These are phyloP conservation scores for Hippolais icterina DNA, from an alignment of 2,113 vertebrate species.

Conservation along the genomic window DNA sequence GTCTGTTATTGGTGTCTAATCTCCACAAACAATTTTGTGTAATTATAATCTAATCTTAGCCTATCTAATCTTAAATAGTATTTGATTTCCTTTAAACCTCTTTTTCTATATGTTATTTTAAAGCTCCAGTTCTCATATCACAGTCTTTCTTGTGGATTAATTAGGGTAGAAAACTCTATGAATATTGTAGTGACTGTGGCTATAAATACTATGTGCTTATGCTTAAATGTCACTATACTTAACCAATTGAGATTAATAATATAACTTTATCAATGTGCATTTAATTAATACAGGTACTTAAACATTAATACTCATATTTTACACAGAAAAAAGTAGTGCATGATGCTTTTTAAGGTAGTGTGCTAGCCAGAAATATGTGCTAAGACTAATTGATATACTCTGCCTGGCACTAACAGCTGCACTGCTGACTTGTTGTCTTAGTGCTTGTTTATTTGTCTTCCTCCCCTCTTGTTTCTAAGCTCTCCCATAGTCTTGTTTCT, in stretches of 20 bases:
- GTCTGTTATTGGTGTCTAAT: slow-evolving; percentile 13
- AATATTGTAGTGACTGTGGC: neutral
- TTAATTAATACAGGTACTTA: neutral
- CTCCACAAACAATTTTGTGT: neutral
- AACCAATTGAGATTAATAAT: neutral
- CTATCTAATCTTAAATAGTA: neutral
- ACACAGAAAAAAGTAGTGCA: neutral
- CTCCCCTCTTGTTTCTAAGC: neutral
- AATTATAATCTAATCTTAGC: neutral
- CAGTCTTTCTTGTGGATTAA: neutral
- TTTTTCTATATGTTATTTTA: neutral
- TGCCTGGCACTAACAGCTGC: neutral
- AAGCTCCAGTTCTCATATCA: neutral
- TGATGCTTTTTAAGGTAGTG: neutral
- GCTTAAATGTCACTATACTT: neutral
- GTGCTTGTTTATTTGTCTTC: neutral
- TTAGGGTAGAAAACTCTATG: neutral
- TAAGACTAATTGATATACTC: neutral
- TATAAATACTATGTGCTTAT: neutral
- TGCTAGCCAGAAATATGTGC: neutral
- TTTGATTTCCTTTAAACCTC: neutral
- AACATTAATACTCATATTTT: neutral
- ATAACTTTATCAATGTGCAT: neutral
- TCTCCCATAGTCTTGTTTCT: neutral
- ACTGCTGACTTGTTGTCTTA: neutral